Conservation (phyloP, 1,140 invertebrate species). For the Archivesica marissinica region DNA sequence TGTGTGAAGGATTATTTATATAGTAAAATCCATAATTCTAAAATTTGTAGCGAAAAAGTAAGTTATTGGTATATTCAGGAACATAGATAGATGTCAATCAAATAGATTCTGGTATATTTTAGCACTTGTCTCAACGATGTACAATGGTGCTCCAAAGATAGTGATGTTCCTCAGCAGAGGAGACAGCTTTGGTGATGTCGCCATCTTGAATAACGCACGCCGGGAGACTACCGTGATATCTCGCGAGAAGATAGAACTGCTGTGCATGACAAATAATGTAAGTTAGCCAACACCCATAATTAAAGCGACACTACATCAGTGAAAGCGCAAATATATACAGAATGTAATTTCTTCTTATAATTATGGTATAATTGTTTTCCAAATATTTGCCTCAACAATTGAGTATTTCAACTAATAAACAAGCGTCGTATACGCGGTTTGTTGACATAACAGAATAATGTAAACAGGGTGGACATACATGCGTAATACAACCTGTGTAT, state of each 20-base stretch:
- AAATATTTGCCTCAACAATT: neutral
- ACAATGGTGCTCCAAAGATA: slow-evolving; percentile 69
- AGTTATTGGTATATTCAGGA: too few relatives aligned
- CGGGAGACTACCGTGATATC: slow-evolving; percentile 78
- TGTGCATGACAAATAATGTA: slow-evolving; percentile 76
- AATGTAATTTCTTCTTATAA: neutral
- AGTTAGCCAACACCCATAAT: neutral
- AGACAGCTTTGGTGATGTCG: slow-evolving; percentile 80
- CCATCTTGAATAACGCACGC: slow-evolving; percentile 73
- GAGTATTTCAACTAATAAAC: too few relatives aligned
- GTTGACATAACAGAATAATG: too few relatives aligned
- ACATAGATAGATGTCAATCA: too few relatives aligned
- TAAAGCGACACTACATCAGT: neutral
- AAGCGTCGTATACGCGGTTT: too few relatives aligned
- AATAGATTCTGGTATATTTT: too few relatives aligned
- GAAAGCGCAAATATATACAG: neutral
- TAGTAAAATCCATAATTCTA: too few relatives aligned
- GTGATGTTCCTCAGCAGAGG: slow-evolving; percentile 74
- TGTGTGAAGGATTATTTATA: too few relatives aligned
- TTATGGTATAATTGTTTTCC: neutral
- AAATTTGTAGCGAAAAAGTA: too few relatives aligned
- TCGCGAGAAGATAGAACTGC: slow-evolving; percentile 76
- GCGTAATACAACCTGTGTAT: too few relatives aligned
- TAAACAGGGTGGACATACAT: too few relatives aligned
- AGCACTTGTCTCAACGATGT: slow-evolving; percentile 76